Percentiles rank a stretch among this genome's conserved stretches.
Conservation (phyloP, 2,113 vertebrate genomes). For the Alouatta palliata region DNA sequence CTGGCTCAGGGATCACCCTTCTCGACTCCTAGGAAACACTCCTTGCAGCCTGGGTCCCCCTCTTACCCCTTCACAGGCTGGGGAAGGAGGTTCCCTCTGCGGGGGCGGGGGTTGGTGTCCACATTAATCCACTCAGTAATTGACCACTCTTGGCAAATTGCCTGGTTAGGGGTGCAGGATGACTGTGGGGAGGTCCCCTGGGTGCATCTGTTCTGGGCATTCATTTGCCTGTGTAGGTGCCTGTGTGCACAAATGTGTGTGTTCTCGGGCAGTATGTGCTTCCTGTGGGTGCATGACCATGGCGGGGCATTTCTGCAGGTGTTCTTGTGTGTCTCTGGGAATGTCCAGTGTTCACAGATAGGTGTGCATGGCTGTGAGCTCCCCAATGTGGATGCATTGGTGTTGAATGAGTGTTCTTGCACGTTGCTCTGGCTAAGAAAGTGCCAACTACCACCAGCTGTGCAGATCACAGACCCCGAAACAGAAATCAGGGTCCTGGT, state of each 20-base stretch:
- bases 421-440: conserved; percentile 44
- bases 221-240: neutral
- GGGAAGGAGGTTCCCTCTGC: neutral
- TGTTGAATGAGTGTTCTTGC: neutral
- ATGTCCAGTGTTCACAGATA: neutral
- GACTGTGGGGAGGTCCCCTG: neutral
- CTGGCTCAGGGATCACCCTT: conserved; percentile 1
- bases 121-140: neutral
- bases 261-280: neutral
- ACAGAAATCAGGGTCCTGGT: conserved; percentile 7
- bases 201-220: neutral
- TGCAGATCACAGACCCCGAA: conserved; percentile 37
- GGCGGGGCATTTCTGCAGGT: conserved; percentile 7
- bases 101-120: too few relatives aligned
- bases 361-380: neutral
- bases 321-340: neutral
- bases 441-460: neutral
- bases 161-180: neutral
- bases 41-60: neutral
- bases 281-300: neutral
- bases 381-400: neutral
- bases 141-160: neutral
- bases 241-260: neutral
- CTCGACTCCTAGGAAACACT: neutral
- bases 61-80: neutral